phyloP scores from a whole-genome alignment of 2,888 invertebrate genomes.

The Priocnemis perturbator region DNA sequence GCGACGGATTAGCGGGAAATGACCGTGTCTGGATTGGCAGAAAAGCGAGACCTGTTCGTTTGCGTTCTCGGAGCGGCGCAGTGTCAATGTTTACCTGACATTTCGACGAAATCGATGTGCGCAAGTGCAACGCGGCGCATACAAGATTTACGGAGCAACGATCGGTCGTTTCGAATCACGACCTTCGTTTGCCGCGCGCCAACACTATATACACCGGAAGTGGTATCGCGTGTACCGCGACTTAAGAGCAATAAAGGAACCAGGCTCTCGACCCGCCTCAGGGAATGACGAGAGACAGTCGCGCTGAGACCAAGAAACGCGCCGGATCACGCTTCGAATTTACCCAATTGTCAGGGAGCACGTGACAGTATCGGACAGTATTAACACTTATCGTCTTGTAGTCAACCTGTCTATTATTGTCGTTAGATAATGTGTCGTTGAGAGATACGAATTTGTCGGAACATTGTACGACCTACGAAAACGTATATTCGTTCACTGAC shows the following conservation, averaged over 20 bases:
- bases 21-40: too few relatives aligned
- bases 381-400: too few relatives aligned
- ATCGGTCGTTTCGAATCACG: conserved; percentile 31
- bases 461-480: too few relatives aligned
- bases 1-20: too few relatives aligned
- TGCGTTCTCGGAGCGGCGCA: too few relatives aligned
- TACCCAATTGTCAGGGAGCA: conserved; percentile 39
- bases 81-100: too few relatives aligned
- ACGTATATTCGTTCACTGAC: too few relatives aligned
- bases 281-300: conserved; percentile 68
- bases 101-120: too few relatives aligned
- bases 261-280: conserved; percentile 56
- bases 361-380: conserved; percentile 40
- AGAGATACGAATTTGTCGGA: too few relatives aligned
- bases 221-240: conserved; percentile 50
- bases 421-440: too few relatives aligned
- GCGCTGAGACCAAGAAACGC: conserved; percentile 65
- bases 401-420: too few relatives aligned
- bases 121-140: conserved; percentile 18
- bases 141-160: conserved; percentile 1
- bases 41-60: too few relatives aligned
- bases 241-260: conserved; percentile 66
- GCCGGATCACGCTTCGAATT: conserved; percentile 56
- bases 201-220: conserved; percentile 45
- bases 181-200: conserved; percentile 37